Evolutionary conservation across 2,797 vertebrate species (phyloP).

Genomic region (Benthosema pterotum): DNA sequence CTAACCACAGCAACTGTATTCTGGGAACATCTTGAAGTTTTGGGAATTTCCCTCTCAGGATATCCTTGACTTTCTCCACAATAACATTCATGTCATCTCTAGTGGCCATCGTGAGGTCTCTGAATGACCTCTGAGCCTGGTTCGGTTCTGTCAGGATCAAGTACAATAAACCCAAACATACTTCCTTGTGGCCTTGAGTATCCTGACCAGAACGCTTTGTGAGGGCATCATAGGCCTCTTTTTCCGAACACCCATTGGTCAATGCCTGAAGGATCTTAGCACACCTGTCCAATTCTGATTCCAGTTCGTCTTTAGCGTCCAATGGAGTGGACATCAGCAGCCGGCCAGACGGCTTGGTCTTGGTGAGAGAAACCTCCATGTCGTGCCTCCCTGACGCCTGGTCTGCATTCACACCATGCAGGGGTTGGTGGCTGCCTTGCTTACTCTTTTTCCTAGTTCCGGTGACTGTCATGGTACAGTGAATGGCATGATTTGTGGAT

Average conservation of each 20-base stretch:
- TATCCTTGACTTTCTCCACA: constrained; percentile 94
- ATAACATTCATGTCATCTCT: constrained; percentile 92
- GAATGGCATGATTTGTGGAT: too few relatives aligned
- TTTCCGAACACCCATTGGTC: constrained; percentile 88
- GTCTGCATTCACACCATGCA: constrained; percentile 58
- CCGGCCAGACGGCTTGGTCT: constrained; percentile 82
- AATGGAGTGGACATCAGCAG: constrained; percentile 89
- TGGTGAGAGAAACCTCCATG: constrained; percentile 83
- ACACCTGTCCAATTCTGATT: constrained; percentile 92
- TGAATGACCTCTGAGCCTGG: constrained; percentile 94
- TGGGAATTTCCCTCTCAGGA: constrained; percentile 96
- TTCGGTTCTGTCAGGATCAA: constrained; percentile 86
- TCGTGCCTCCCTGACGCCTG: constrained; percentile 65
- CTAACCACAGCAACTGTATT: constrained; percentile 89
- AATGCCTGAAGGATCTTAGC: constrained; percentile 86
- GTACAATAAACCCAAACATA: constrained; percentile 91
- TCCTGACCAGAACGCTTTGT: constrained; percentile 89
- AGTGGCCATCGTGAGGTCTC: constrained; percentile 91
- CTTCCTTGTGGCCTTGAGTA: constrained; percentile 91
- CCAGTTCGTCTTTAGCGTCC: constrained; percentile 95
- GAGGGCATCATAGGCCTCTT: constrained; percentile 93
- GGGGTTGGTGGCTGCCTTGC: constrained; percentile 3
- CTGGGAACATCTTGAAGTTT: constrained; percentile 89
- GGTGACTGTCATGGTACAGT: too few relatives aligned
- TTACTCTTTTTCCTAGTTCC: too few relatives aligned